A percentile compares a stretch with the other conserved stretches of the same genome.
Conservation (phyloP, 2,113 vertebrate species). For the Rhipidura dahli region DNA sequence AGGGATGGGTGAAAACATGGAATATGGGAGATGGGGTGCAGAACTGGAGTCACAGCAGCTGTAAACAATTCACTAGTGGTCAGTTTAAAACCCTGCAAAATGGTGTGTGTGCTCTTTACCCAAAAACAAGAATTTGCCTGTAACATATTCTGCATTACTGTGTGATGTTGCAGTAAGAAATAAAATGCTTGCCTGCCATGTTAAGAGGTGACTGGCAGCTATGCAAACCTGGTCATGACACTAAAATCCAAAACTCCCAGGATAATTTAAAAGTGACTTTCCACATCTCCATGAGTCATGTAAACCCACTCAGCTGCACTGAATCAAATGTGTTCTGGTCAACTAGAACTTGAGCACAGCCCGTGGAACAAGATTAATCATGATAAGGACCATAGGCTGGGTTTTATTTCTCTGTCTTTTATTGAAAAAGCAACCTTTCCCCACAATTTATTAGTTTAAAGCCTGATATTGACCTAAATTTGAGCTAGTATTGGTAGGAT, state of each 20-base stretch:
- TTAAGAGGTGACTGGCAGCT: background rate
- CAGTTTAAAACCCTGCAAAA: background rate
- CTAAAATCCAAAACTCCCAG: background rate
- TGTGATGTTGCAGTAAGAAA: background rate
- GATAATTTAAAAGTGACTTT: background rate
- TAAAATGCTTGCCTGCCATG: background rate
- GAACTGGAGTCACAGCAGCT: background rate
- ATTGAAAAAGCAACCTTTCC: background rate
- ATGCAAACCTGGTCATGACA: background rate
- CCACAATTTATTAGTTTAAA: slow-evolving; percentile 5
- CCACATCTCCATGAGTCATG: background rate
- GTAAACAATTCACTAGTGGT: background rate
- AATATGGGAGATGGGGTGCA: background rate
- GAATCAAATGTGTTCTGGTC: background rate
- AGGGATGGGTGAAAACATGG: background rate
- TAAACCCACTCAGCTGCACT: background rate
- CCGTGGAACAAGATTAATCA: background rate
- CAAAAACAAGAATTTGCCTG: background rate
- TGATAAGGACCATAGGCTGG: background rate
- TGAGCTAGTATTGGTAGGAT: background rate
- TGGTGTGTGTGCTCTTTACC: background rate
- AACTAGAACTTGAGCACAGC: background rate
- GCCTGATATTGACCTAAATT: slow-evolving; percentile 11
- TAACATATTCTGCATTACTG: background rate
- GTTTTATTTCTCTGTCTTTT: slow-evolving; percentile 8